Evolutionary conservation across 2,888 invertebrate species (phyloP).

Genomic region (Eristalinus aeneus): DNA sequence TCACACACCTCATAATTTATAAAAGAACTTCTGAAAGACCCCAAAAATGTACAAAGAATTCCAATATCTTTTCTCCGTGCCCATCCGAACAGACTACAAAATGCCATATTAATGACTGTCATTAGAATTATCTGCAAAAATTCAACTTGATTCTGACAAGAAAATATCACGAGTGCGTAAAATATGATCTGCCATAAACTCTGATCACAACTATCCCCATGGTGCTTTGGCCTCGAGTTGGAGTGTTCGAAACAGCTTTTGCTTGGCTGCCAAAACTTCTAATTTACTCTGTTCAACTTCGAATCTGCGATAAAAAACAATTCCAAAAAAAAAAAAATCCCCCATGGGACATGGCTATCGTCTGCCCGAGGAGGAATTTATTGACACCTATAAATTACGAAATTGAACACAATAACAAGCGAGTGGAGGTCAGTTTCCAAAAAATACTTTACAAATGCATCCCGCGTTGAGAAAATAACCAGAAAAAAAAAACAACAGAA

Average conservation of each 20-base stretch:
- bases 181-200: conserved; percentile 59
- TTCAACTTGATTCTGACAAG: conserved; percentile 22
- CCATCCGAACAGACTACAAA: conserved; percentile 43
- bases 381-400: conserved; percentile 78
- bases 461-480: conserved; percentile 46
- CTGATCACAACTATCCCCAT: conserved; percentile 67
- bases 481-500: conserved; percentile 15
- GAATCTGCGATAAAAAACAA: conserved; percentile 57
- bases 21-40: background rate
- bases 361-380: conserved; percentile 74
- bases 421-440: conserved; percentile 70
- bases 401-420: conserved; percentile 74
- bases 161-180: conserved; percentile 40
- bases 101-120: conserved; percentile 60
- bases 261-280: conserved; percentile 42
- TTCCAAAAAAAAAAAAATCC: conserved; percentile 3
- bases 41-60: conserved; percentile 29
- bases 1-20: too few species aligned
- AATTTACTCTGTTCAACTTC: conserved; percentile 60
- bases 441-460: conserved; percentile 67
- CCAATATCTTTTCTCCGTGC: background rate
- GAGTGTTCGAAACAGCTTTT: conserved; percentile 10
- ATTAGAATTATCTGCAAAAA: conserved; percentile 63
- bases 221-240: conserved; percentile 29
- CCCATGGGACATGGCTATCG: conserved; percentile 57